Conservation (phyloP, 2,113 vertebrate species). For the Cisticola juncidis region DNA sequence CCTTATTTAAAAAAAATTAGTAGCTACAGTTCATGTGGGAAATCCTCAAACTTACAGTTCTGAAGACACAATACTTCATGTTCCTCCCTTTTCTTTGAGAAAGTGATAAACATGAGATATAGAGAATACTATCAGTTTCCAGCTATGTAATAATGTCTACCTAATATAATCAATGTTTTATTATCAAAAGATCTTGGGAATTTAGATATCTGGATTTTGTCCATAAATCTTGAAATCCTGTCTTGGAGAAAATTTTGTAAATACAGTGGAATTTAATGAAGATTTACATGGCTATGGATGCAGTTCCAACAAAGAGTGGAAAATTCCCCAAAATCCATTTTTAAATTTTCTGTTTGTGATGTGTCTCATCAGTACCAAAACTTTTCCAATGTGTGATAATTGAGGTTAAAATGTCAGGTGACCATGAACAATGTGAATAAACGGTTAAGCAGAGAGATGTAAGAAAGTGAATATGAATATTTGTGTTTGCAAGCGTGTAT, state of each 20-base stretch:
- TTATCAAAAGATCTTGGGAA: not conserved
- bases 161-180: not conserved
- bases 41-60: not conserved
- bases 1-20: not conserved
- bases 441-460: not conserved
- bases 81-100: not conserved
- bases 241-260: not conserved
- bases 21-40: not conserved
- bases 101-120: not conserved
- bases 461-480: not conserved
- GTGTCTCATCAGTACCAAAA: not conserved
- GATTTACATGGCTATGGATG: not conserved
- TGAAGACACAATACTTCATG: not conserved
- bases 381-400: not conserved
- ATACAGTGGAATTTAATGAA: not conserved
- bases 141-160: not conserved
- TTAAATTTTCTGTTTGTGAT: not conserved
- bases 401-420: not conserved
- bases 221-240: accelerated
- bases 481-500: not conserved
- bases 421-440: not conserved
- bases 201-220: not conserved
- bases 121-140: not conserved
- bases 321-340: not conserved
- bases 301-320: accelerated